Evolutionary conservation across 2,797 vertebrate genomes (phyloP).

Genomic region (Ibycter americanus): DNA sequence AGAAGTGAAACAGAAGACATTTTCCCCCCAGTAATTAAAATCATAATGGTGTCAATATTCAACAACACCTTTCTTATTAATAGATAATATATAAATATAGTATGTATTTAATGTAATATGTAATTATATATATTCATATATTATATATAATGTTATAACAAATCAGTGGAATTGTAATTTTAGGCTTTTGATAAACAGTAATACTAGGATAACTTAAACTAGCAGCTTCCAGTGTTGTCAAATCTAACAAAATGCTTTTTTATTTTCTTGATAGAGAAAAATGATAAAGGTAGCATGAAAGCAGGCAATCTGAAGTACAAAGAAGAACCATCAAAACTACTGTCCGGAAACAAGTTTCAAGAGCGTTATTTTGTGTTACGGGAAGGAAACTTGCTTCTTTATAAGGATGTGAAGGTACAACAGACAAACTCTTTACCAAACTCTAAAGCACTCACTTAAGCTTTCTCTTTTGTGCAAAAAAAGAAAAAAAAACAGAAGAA

Average conservation of each 20-base stretch:
- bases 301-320: slow-evolving; percentile 88
- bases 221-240: background rate
- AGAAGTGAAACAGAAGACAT: background rate
- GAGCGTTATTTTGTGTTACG: slow-evolving; percentile 88
- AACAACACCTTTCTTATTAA: background rate
- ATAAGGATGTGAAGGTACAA: slow-evolving; percentile 92
- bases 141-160: background rate
- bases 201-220: background rate
- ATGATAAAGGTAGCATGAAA: slow-evolving; percentile 66
- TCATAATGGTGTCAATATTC: background rate
- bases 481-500: background rate
- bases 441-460: background rate
- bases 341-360: slow-evolving; percentile 93
- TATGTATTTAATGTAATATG: background rate
- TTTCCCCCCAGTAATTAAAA: background rate
- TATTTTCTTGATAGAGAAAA: slow-evolving; percentile 67
- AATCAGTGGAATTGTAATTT: background rate
- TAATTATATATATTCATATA: background rate
- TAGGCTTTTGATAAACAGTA: background rate
- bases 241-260: background rate
- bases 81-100: background rate
- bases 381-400: slow-evolving; percentile 87
- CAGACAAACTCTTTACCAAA: background rate
- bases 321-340: slow-evolving; percentile 89
- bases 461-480: background rate